Base-by-base conservation (phyloP, 2,888 invertebrate genomes). In the Automeris io region DNA sequence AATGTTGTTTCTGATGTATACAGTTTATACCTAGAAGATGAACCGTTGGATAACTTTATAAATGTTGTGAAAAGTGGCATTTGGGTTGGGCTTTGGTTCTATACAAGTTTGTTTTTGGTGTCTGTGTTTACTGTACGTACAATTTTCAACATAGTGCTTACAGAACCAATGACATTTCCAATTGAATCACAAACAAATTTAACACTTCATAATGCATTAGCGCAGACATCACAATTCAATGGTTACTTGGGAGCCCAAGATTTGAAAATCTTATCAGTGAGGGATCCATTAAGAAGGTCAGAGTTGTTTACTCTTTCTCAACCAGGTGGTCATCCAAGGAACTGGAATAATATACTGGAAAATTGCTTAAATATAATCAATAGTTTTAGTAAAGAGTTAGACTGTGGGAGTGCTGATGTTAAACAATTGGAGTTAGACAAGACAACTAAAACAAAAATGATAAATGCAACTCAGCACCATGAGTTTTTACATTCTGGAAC, bases 311-410 rank as follows among this genome's bases (percentile, higher is more conserved):
- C 90, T 8, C 77, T 95, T 0, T 94, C 94, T 19, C 90, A 92
- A 58, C 95, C 95, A 18, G 95, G 95, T 12, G 95, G 95, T 19
- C 95, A 95, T 71, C 95, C 96, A 0, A 92, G 94, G 59, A 95
- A 94, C 60, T 96, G 96, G 96, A 94, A 92, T 57, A 88, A 89
- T 47, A 69, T 96, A 6, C 66, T 91, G 32, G 89, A 90, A 41
- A 90, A 90, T 51, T 90, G 92, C 61, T 66, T 94, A 6, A 70
- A 70, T 21, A 77, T 91, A 0, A 85, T 95, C 2, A 89, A 89
- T 44, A 86, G 88, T 26, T 94, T 93, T 49, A 90, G 89, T 2
- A 87, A 88, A n/a, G 88, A 91, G 37, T 65, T 95, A 2, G 89
- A 89, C 13, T 67, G 65, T 33, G 79, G 90, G 1, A 87, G 75